Conservation (phyloP, 2,888 invertebrate species). For the Spisula solida region DNA sequence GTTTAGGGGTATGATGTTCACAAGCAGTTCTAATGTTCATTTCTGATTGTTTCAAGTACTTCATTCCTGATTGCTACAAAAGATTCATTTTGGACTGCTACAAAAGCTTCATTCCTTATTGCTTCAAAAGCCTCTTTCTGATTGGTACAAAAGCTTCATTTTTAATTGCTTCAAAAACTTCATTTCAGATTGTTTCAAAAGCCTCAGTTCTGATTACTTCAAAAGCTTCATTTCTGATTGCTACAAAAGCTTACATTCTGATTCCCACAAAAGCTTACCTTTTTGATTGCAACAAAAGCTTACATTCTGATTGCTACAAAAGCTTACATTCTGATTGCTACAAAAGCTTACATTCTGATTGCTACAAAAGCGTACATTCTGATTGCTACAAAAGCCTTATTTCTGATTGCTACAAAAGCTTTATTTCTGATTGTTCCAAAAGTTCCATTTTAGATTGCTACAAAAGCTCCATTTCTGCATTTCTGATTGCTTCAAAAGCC, state of each 20-base stretch:
- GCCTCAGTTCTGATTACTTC: not conserved
- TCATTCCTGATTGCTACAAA: too few relatives aligned
- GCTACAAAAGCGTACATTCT: not conserved
- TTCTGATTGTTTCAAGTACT: too few relatives aligned
- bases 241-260: too few relatives aligned
- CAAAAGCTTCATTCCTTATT: not conserved
- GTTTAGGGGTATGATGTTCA: too few relatives aligned
- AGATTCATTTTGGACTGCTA: too few relatives aligned
- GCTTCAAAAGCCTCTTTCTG: not conserved
- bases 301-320: too few relatives aligned
- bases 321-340: too few relatives aligned
- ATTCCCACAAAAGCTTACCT: too few relatives aligned
- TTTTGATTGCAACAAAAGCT: not conserved
- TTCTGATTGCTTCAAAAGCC: not conserved
- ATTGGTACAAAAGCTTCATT: not conserved
- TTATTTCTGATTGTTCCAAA: not conserved
- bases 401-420: not conserved
- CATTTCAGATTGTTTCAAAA: not conserved
- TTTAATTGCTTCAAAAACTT: not conserved
- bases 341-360: too few relatives aligned
- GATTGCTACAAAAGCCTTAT: not conserved
- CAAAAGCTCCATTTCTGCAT: not conserved
- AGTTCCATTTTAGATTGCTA: too few relatives aligned
- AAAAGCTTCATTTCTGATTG: not conserved
- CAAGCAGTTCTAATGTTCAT: too few relatives aligned